Conservation (phyloP, 2,797 vertebrate genomes). For the Lateolabrax maculatus region DNA sequence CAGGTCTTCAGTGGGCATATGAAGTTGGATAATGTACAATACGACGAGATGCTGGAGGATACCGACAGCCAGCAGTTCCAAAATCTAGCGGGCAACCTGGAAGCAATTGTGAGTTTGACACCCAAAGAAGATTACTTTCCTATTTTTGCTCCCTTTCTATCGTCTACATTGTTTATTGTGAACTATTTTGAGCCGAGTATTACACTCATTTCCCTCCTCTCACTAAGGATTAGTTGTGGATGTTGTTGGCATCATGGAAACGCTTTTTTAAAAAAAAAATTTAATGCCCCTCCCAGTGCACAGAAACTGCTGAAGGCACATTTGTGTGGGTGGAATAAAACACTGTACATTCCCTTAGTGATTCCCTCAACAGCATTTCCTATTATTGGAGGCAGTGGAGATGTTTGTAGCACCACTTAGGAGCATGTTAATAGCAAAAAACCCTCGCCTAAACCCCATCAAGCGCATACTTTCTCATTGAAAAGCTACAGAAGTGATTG, state of each 20-base stretch:
- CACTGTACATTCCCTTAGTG: slow-evolving; percentile 45
- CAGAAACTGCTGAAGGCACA: slow-evolving; percentile 62
- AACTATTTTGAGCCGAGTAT: slow-evolving; percentile 39
- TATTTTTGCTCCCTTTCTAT: slow-evolving; percentile 21
- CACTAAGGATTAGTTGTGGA: slow-evolving; percentile 39
- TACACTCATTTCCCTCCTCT: slow-evolving; percentile 15
- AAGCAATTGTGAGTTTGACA: slow-evolving; percentile 78
- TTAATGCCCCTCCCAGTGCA: slow-evolving; percentile 45
- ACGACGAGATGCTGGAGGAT: slow-evolving; percentile 74
- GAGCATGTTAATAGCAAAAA: slow-evolving; percentile 49
- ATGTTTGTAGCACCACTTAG: slow-evolving; percentile 68
- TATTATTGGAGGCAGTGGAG: slow-evolving; percentile 62
- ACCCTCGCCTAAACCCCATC: slow-evolving; percentile 43
- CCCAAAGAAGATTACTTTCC: neutral
- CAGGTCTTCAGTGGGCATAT: slow-evolving; percentile 84
- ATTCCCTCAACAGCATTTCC: slow-evolving; percentile 57
- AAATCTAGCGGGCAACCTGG: slow-evolving; percentile 61
- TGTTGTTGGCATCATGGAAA: slow-evolving; percentile 39
- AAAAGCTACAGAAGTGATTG: slow-evolving; percentile 43
- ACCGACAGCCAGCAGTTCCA: slow-evolving; percentile 70
- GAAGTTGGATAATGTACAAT: slow-evolving; percentile 60
- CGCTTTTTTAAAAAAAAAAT: slow-evolving; percentile 54
- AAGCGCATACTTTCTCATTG: slow-evolving; percentile 22
- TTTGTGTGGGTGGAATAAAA: slow-evolving; percentile 68
- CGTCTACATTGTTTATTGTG: slow-evolving; percentile 35